phyloP scores from a whole-genome alignment of 2,113 vertebrate genomes.

The Dromaius novaehollandiae region DNA sequence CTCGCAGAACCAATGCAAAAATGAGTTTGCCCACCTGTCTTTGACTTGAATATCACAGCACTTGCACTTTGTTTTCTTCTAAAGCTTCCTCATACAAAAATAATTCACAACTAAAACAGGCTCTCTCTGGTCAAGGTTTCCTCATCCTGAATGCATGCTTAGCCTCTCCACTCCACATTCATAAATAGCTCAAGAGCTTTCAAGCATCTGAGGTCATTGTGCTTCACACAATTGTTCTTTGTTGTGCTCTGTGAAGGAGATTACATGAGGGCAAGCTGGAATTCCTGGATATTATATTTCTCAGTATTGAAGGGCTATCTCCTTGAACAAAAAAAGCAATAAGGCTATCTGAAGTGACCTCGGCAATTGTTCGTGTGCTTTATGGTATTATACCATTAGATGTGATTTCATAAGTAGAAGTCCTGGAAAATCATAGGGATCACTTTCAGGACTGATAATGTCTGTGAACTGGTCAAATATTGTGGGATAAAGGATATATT shows the following conservation, averaged over 20 bases:
- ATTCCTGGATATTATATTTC: conserved; percentile 79
- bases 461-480: not conserved
- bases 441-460: not conserved
- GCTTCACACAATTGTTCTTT: conserved; percentile 83
- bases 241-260: conserved; percentile 68
- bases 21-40: not conserved
- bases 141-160: conserved; percentile 69
- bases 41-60: conserved; percentile 11
- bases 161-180: conserved; percentile 58
- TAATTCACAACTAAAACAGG: conserved; percentile 56
- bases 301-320: conserved; percentile 82
- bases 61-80: conserved; percentile 28
- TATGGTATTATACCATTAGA: not conserved
- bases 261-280: conserved; percentile 61
- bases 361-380: conserved; percentile 75
- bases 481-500: not conserved
- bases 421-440: not conserved
- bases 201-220: conserved; percentile 75
- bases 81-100: conserved; percentile 54
- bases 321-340: conserved; percentile 71
- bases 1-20: not conserved
- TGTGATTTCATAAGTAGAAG: conserved; percentile 9
- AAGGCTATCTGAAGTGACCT: conserved; percentile 71
- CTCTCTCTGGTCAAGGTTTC: conserved; percentile 66
- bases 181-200: conserved; percentile 74